Base-by-base conservation (phyloP, 1,140 invertebrate species). In the Listronotus oregonensis region DNA sequence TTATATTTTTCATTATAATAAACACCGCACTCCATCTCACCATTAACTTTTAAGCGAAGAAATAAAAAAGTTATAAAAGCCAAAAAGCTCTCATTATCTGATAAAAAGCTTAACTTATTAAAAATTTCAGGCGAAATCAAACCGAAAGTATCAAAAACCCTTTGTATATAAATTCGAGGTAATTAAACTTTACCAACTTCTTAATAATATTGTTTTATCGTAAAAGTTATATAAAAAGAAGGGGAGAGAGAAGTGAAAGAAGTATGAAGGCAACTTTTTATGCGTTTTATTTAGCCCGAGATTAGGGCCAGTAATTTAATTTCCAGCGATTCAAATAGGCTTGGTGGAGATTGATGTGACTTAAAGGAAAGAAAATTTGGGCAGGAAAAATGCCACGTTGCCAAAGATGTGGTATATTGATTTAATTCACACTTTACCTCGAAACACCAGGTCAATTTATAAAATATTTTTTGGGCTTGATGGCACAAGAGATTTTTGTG, bases 131-230 rank as follows among this genome's bases (percentile, higher is more conserved):
- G 32, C 56, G 56, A 47, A 58, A 58, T 58, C 56, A 58, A 58
- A 58, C 56, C 56, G 31, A 58, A 34, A 58, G 56, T 58, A 58
- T 58, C 56, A 58, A 47, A 47, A 58, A 58, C 56, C 56, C 44
- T 55, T 58, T 58, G 56, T 58, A 58, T 58, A 58, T 58, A 58
- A 58, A 58, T 58, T 58, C 56, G 43, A 15, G 56, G 43, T 58
- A 58, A 58, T 58, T 58, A 46, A 58, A 58, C 56, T 58, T 58
- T 46, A 21, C 42, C 4, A 58, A 58, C 56, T 60, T 46, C 50
- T 60, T 60, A 60, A 50, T 60, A 58, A 58, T 58, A 58, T 58
- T 58, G 56, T 58, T 58, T 58, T 58, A 58, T 58, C 56, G 43
- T 12, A 46, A 46, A 46, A 46, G 43, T 46, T 46, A 46, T 46